These are phyloP conservation scores for Ochotona princeps DNA, from an alignment of 2,113 vertebrate genomes.

Conservation along the genomic window DNA sequence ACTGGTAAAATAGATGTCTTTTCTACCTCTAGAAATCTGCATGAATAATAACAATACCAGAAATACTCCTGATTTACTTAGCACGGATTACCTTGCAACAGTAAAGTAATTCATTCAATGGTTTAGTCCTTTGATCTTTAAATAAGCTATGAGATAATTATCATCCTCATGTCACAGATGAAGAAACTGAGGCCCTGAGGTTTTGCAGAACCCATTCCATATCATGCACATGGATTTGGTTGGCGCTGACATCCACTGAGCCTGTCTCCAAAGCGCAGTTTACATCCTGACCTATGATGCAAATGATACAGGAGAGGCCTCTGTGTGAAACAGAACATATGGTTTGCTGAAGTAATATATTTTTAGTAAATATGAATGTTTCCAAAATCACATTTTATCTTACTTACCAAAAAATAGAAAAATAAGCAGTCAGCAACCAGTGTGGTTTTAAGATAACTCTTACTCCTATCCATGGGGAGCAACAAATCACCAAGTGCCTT, in stretches of 20 bases:
- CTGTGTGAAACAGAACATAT: background rate
- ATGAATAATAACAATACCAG: background rate
- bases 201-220: background rate
- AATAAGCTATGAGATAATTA: background rate
- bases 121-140: constrained; percentile 16
- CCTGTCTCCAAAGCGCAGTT: background rate
- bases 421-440: background rate
- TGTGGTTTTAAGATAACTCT: background rate
- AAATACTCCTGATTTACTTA: background rate
- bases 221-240: background rate
- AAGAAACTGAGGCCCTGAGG: constrained; percentile 41
- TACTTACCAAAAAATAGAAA: constrained; percentile 1
- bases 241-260: background rate
- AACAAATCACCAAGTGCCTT: constrained; percentile 65
- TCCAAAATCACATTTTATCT: constrained; percentile 35
- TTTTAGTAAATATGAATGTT: constrained; percentile 39
- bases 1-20: background rate
- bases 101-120: background rate
- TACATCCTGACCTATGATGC: background rate
- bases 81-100: background rate
- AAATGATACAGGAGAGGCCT: background rate
- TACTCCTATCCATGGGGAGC: background rate
- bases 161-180: background rate
- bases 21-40: background rate
- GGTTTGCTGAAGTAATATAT: background rate